Conservation (phyloP, 2,113 vertebrate species). For the Elgaria multicarinata region DNA sequence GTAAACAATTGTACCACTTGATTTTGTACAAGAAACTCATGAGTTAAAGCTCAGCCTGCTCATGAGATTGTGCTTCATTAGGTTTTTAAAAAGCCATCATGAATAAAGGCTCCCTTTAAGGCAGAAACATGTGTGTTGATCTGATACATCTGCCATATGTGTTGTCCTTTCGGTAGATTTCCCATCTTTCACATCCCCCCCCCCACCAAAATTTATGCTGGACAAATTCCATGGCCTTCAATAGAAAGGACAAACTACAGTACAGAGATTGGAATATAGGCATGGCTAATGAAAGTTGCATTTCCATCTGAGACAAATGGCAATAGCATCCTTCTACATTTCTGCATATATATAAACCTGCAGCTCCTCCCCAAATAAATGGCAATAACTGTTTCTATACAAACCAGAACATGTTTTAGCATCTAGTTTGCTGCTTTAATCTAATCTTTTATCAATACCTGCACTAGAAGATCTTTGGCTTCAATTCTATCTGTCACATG, state of each 20-base stretch:
- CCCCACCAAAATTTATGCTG: slow-evolving; percentile 5
- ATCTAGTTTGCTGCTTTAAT: slow-evolving; percentile 39
- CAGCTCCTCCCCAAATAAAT: slow-evolving; percentile 23
- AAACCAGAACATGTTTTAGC: slow-evolving; percentile 23
- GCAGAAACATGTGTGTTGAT: slow-evolving; percentile 62
- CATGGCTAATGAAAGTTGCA: slow-evolving; percentile 22
- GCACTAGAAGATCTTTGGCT: slow-evolving; percentile 65
- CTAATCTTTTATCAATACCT: not conserved
- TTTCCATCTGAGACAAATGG: slow-evolving; percentile 58
- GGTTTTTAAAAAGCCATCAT: slow-evolving; percentile 60
- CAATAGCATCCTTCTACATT: slow-evolving; percentile 42
- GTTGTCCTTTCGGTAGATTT: slow-evolving; percentile 47
- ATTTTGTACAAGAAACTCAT: slow-evolving; percentile 78
- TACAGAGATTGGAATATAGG: slow-evolving; percentile 39
- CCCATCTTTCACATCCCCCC: slow-evolving; percentile 15
- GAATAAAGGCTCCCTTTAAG: slow-evolving; percentile 79
- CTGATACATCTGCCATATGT: slow-evolving; percentile 63
- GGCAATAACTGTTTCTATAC: slow-evolving; percentile 52
- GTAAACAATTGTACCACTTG: slow-evolving; percentile 85
- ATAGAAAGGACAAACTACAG: slow-evolving; percentile 31
- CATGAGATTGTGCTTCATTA: slow-evolving; percentile 73
- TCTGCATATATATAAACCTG: slow-evolving; percentile 5
- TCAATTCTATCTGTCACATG: slow-evolving; percentile 34
- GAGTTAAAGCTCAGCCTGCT: slow-evolving; percentile 48
- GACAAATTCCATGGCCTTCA: slow-evolving; percentile 44